Base-by-base conservation (phyloP, 1,140 invertebrate species). In the Mesaphorura yosii region DNA sequence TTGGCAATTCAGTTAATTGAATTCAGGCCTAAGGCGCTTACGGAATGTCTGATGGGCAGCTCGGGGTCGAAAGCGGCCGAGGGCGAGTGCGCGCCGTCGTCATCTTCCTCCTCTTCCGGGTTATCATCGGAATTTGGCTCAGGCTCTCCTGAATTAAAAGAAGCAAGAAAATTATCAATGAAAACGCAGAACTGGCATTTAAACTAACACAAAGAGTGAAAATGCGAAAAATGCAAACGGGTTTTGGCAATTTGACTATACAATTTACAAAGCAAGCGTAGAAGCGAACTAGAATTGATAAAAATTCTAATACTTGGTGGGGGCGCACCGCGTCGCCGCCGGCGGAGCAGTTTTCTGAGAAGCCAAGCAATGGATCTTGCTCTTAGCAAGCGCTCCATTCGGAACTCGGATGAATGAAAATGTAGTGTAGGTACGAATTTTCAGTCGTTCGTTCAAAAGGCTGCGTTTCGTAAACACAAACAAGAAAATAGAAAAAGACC, bases 1-100 rank as follows among this genome's bases (percentile, higher is more conserved):
- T n/a, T n/a, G 17, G n/a, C 25, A 28, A 51, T 15, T 1, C 42
- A 20, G 42, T 49, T 20, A 41, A 22, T 15, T 5, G 14, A 45
- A 22, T 7, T 37, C 3, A n/a, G 25, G 1, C 5, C 2, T 10
- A 39, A 17, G 28, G 40, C 26, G 10, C 59, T 53, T 56, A 62
- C 59, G 1, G 50, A 19, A 51, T 62, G 59, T 19, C 57, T 38
- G 3, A 40, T 51, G 14, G 59, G 59, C 5, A 60, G 41, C 46
- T 60, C 45, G 17, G 42, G 50, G 39, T 59, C 57, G 34, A 56
- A 56, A 15, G 48, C 49, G 5, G 28, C 17, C 10, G 29, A 5
- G 14, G 39, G 31, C 10, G 27, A n/a, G 28, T 19, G 34, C n/a
- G 27, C 40, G 17, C 23, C 23, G 10, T 56, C 37, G n/a, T 51